Evolutionary conservation across 1,140 invertebrate genomes (phyloP), one percentile per base, ranked within the genome.

Genomic region (Geopemphigus sp.): DNA sequence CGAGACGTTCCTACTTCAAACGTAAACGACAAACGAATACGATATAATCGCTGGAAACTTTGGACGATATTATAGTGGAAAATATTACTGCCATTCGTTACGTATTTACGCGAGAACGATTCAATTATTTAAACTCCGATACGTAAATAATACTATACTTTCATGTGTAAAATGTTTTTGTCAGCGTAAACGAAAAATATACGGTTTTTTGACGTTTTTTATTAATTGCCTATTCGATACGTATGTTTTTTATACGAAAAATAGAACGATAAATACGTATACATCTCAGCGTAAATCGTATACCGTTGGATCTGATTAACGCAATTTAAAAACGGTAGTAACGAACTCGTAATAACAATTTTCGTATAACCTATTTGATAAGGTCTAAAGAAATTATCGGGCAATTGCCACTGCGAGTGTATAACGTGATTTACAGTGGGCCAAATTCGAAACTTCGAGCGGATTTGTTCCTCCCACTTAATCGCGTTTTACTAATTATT

Each of bases 151-250:
- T 45, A 68, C 47, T 68, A 45, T 66, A 68, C 6, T 32, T 68
- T 50, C 17, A 26, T 68, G 66, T 50, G 45, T 68, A 47, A 1
- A 47, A 50, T 68, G n/a, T 50, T 68, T n/a, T 47, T 68, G 22
- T 50, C 15, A 50, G 39, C 66, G 50, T 66, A 19, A 45, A 66
- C 3, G 14, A 6, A 5, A 68, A 68, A 68, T 68, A 68, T 50
- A 68, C 50, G 39, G 45, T 68, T 68, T 61, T 45, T 68, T 50
- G 39, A 68, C 26, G 66, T 50, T 68, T 68, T n/a, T 50, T 68
- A 68, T 47, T 32, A 32, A 32, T 32, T 63, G 6, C 15, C 10
- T 5, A 50, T 11, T 50, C 14, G 47, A 50, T 39, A 39, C 8
- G n/a, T n/a, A n/a, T 39, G 32, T 39, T 39, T 39, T 39, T 39